A percentile compares a stretch with the other conserved stretches of the same genome.
These are phyloP conservation scores for Mesorhabditis sp. DNA, from an alignment of 2,888 invertebrate species.

Conservation along the genomic window DNA sequence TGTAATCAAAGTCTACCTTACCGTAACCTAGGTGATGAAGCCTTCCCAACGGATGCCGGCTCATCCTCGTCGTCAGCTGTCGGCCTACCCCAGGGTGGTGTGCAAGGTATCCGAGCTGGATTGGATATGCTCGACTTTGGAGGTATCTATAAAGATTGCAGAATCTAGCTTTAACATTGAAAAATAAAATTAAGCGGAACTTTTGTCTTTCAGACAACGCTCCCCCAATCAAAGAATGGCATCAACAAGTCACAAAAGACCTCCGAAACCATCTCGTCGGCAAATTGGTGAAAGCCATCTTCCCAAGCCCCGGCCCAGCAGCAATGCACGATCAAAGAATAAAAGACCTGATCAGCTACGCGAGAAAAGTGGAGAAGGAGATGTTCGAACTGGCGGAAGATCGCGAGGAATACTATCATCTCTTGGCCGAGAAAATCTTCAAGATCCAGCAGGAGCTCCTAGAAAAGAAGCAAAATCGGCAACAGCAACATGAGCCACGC, in stretches of 20 bases:
- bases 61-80: too few species aligned
- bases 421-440: constrained; percentile 97
- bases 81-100: too few species aligned
- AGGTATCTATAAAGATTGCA: too few species aligned
- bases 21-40: too few species aligned
- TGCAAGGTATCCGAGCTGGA: too few species aligned
- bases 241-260: constrained; percentile 80
- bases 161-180: too few species aligned
- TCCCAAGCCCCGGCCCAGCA: constrained; percentile 92
- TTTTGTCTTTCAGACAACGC: too few species aligned
- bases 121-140: too few species aligned
- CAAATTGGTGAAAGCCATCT: constrained; percentile 98
- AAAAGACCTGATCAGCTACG: constrained; percentile 94
- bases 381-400: constrained; percentile 98
- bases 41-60: too few species aligned
- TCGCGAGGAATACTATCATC: constrained; percentile 90
- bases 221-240: constrained; percentile 25
- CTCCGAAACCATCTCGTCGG: constrained; percentile 96
- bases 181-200: too few species aligned
- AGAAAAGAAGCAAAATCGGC: constrained; percentile 41
- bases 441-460: constrained; percentile 79
- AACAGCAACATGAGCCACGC: background rate
- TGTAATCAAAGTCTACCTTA: too few species aligned
- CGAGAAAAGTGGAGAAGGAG: constrained; percentile 94
- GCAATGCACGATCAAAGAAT: constrained; percentile 89